A percentile compares a stretch with the other conserved stretches of the same genome.
These are phyloP conservation scores for Todiramphus chloris DNA, from an alignment of 2,113 vertebrate species.

Conservation along the genomic window DNA sequence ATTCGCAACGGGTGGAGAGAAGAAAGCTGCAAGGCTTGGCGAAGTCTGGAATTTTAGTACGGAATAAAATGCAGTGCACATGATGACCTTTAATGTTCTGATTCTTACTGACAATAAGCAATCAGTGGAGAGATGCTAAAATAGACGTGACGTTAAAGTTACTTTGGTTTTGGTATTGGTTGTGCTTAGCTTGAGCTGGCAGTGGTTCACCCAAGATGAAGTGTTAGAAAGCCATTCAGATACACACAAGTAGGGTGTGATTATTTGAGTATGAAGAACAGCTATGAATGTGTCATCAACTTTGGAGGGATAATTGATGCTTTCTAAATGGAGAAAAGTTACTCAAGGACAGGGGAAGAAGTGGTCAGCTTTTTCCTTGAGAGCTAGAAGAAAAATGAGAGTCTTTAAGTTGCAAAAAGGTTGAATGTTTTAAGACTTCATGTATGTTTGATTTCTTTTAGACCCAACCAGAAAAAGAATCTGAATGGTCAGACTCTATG, in stretches of 20 bases:
- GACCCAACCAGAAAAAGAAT: slow-evolving; percentile 39
- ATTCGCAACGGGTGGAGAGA: neutral
- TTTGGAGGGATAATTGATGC: neutral
- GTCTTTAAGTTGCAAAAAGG: neutral
- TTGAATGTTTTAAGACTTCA: slow-evolving; percentile 1
- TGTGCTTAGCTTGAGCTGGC: neutral
- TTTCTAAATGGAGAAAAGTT: slow-evolving; percentile 1
- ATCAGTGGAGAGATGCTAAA: neutral
- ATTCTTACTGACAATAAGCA: neutral
- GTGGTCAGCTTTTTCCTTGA: neutral
- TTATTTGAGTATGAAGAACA: neutral
- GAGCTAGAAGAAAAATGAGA: neutral
- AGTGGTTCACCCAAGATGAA: neutral
- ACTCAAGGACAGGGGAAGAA: neutral
- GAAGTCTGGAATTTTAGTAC: neutral
- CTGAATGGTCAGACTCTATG: slow-evolving; percentile 85
- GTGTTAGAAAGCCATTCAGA: slow-evolving; percentile 2
- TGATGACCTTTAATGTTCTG: neutral
- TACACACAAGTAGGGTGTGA: neutral
- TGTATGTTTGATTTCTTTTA: slow-evolving; percentile 19
- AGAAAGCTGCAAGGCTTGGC: neutral
- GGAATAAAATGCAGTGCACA: neutral
- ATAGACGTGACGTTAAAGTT: neutral
- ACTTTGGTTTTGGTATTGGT: neutral
- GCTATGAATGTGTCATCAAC: neutral